Percentiles rank a stretch among this genome's conserved stretches.
These are phyloP conservation scores for Perca flavescens DNA, from an alignment of 2,113 vertebrate species.

Conservation along the genomic window DNA sequence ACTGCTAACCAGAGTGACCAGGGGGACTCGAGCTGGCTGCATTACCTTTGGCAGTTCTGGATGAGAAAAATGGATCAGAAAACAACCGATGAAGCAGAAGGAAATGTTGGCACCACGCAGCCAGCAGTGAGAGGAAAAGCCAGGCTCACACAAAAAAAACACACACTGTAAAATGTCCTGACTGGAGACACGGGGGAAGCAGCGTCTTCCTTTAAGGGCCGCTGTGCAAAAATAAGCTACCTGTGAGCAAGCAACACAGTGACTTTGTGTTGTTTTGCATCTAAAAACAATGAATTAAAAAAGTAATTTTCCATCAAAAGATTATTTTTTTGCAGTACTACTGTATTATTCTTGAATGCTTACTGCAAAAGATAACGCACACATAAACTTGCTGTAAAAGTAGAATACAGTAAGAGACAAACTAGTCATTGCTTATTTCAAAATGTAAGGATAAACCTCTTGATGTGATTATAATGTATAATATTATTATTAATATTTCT, in stretches of 20 bases:
- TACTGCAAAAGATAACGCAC: not conserved
- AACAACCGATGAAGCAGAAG: slow-evolving; percentile 22
- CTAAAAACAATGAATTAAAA: not conserved
- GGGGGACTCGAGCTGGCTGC: slow-evolving; percentile 11
- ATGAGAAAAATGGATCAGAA: slow-evolving; percentile 43
- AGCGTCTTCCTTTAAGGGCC: not conserved
- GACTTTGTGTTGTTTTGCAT: not conserved
- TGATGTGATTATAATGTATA: not conserved
- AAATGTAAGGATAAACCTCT: not conserved
- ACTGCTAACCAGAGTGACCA: slow-evolving; percentile 11
- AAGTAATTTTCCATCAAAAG: not conserved
- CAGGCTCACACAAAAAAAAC: slow-evolving; percentile 4
- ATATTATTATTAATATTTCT: too few species aligned
- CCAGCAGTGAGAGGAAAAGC: not conserved
- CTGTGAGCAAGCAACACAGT: not conserved
- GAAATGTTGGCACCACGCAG: slow-evolving; percentile 20
- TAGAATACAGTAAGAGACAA: not conserved
- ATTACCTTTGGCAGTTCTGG: slow-evolving; percentile 25
- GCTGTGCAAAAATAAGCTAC: not conserved
- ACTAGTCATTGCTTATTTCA: not conserved
- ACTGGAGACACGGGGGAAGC: not conserved
- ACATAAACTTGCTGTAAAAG: not conserved
- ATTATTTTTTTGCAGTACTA: not conserved
- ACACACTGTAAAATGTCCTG: slow-evolving; percentile 7
- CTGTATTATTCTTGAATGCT: not conserved